phyloP scores from a whole-genome alignment of 2,888 invertebrate species.

The Athalia rosae region DNA sequence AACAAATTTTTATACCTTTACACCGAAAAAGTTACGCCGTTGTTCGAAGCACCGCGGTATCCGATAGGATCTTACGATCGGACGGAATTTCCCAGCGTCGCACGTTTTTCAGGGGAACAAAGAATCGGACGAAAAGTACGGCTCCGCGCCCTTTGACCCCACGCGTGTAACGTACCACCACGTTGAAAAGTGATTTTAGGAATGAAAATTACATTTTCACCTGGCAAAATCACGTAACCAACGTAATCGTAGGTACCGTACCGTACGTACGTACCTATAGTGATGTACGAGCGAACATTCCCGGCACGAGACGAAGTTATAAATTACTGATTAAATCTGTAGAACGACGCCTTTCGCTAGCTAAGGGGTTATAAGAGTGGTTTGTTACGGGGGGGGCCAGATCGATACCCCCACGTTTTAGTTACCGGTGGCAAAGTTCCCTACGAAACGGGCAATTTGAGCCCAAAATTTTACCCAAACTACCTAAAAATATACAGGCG shows the following conservation, averaged over 20 bases:
- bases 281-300: background rate
- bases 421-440: conserved; percentile 30
- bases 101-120: background rate
- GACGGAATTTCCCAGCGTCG: background rate
- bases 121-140: background rate
- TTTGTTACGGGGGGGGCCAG: conserved; percentile 21
- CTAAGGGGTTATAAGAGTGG: conserved; percentile 35
- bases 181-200: background rate
- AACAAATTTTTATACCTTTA: conserved; percentile 34
- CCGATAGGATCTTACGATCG: conserved; percentile 10
- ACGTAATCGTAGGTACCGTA: background rate
- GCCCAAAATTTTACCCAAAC: conserved; percentile 24
- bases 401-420: conserved; percentile 36
- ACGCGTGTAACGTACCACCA: no score
- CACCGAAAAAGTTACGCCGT: conserved; percentile 25
- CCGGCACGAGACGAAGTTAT: conserved; percentile 39
- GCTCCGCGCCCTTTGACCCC: background rate
- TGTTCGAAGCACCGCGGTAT: conserved; percentile 19
- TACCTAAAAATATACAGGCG: background rate
- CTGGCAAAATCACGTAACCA: background rate
- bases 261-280: background rate
- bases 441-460: conserved; percentile 28
- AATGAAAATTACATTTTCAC: conserved; percentile 17
- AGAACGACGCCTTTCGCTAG: conserved; percentile 26
- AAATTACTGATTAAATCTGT: conserved; percentile 42